Evolutionary conservation across 2,888 invertebrate genomes (phyloP), one percentile per base, ranked within the genome.

Genomic region (Euclidia mi): DNA sequence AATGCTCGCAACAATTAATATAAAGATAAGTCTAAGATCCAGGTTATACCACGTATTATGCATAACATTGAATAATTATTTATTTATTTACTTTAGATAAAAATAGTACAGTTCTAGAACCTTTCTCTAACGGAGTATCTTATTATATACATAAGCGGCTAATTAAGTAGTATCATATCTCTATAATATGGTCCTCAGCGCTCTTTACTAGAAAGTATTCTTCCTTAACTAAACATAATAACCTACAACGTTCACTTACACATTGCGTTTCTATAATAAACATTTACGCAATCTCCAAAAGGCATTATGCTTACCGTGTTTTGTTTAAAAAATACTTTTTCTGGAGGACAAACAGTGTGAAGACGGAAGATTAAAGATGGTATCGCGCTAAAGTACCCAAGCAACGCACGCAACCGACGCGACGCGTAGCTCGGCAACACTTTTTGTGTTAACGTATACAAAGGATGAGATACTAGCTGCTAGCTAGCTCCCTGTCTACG

Each of bases 361-460:
- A 73, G 69, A 67, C 66, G 67, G 75, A 71, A 81, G 81, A 84
- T 82, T 80, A 79, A 79, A 80, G 81, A 82, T 84, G 70, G 62
- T 82, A 84, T 84, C 81, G 67, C 64, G 55, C 56, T 56, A 61
- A 34, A 64, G 61, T 62, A 59, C 51, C 53, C 50, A 20, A 50
- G 65, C 66, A 46, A 57, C 69, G 71, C 78, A 79, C 78, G 81
- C 76, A 66, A 73, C 65, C 31, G 63, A 49, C 68, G 67, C 20
- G 64, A 55, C 61, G 66, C 55, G 60, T 60, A 53, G 49, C 52
- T 43, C 45, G 18, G 44, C 51, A 45, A 58, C 48, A 60, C 62
- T 75, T 69, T 75, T 76, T 73, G 68, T 73, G 65, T 61, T 44
- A 60, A 50, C 51, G 52, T 47, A 56, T 61, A 76, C 74, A 78